Base-by-base conservation (phyloP, 2,797 vertebrate species). In the Austrolebias charrua region DNA sequence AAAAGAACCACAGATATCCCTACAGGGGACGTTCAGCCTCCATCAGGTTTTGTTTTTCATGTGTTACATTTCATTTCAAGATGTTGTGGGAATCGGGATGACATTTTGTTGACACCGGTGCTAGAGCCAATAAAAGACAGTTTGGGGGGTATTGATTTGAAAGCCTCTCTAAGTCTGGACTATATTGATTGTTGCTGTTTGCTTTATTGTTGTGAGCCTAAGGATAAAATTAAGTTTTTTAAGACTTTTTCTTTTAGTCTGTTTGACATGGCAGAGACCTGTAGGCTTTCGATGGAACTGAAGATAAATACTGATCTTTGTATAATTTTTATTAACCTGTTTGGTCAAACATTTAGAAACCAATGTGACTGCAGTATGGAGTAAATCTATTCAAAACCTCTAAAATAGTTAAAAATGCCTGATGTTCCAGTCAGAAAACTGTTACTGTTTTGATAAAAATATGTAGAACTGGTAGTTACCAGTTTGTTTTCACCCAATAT, bases 91-190 rank as follows among this genome's bases (percentile, higher is more conserved):
- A 55, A 69, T 67, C 12, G 46, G 24, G 60, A 65, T 73, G 63
- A 81, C 63, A 48, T 60, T 69, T 71, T 74, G 33, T 50, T 65
- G 62, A 79, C 69, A 75, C 66, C 38, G 65, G 43, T 28, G 35
- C 11, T 42, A 13, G 12, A 76, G 61, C 66, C 75, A 60, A 29
- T 75, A 40, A 74, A 42, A 65, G 70, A 61, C 51, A 66, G 69
- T 81, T 76, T 40, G 68, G 61, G 61, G 14, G 35, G 12, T 81
- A 76, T 80, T 45, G 69, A 75, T 83, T 65, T n/a, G 11, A 55
- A 64, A 72, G 42, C 19, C 48, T 63, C 52, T 2, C 19, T 16
- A 28, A 11, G 0, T 63, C 61, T 53, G 42, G 47, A 14, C 40
- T 15, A 19, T 64, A 71, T 66, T 52, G 66, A 60, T 71, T 29